Conservation (phyloP, 1,140 invertebrate species). For the Pygmarrhopalites habei region DNA sequence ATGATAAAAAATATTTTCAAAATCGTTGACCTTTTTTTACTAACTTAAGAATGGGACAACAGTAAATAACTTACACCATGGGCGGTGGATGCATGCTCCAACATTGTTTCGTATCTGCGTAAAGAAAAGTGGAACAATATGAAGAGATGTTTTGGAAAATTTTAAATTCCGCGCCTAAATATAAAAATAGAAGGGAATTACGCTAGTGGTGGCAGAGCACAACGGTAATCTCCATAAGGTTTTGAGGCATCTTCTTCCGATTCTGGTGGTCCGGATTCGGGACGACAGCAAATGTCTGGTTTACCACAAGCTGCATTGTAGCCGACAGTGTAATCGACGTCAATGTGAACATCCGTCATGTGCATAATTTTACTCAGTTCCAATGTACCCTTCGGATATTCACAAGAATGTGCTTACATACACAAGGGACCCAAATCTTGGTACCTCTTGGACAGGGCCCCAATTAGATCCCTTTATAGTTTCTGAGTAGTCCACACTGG, state of each 20-base stretch:
- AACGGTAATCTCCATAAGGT: not conserved
- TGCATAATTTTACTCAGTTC: conserved; percentile 46
- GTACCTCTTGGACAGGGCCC: too few relatives aligned
- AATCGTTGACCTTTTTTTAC: too few relatives aligned
- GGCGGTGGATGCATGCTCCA: not conserved
- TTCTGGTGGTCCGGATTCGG: conserved; percentile 29
- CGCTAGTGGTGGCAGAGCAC: not conserved
- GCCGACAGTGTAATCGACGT: conserved; percentile 48
- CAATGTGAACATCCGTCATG: conserved; percentile 49
- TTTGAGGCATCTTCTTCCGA: not conserved
- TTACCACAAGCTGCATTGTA: conserved; percentile 46
- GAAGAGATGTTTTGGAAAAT: too few relatives aligned
- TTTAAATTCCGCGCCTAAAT: too few relatives aligned
- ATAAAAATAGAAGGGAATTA: too few relatives aligned
- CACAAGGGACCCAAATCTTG: too few relatives aligned
- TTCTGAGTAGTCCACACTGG: too few relatives aligned
- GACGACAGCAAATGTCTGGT: conserved; percentile 48
- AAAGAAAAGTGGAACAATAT: too few relatives aligned
- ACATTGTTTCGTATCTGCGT: not conserved
- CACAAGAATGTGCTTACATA: too few relatives aligned
- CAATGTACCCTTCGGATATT: too few relatives aligned
- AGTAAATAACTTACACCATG: not conserved
- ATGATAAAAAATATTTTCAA: too few relatives aligned
- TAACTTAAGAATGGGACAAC: not conserved
- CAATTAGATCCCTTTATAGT: too few relatives aligned